phyloP scores from a whole-genome alignment of 2,888 invertebrate species.

The Dendrolimus houi region DNA sequence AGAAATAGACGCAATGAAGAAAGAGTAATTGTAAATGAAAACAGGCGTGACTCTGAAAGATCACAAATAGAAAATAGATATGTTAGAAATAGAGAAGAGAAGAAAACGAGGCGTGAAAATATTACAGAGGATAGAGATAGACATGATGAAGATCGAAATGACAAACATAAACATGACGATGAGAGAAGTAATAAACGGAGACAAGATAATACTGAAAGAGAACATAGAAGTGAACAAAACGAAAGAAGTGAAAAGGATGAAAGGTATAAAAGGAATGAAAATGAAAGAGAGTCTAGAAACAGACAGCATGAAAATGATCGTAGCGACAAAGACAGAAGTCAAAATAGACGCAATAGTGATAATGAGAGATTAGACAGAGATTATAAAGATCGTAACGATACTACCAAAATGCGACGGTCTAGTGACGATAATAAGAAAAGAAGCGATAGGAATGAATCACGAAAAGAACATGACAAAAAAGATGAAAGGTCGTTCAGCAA shows the following conservation, averaged over 20 bases:
- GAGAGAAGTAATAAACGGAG: constrained; percentile 2
- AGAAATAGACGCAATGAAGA: constrained; percentile 11
- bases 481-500: neutral
- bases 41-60: constrained; percentile 4
- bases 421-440: constrained; percentile 11
- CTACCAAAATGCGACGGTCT: neutral
- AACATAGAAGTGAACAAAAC: constrained; percentile 13
- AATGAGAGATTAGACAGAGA: constrained; percentile 12
- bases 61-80: constrained; percentile 10
- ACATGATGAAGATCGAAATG: constrained; percentile 6
- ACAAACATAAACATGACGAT: constrained; percentile 6
- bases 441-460: constrained; percentile 4
- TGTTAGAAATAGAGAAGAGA: constrained; percentile 11
- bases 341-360: constrained; percentile 10
- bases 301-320: constrained; percentile 10
- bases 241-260: constrained; percentile 8
- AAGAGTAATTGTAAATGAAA: constrained; percentile 10
- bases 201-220: neutral
- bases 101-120: constrained; percentile 11
- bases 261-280: constrained; percentile 5
- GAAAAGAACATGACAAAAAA: neutral
- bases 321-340: constrained; percentile 12
- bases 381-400: neutral
- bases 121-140: constrained; percentile 8
- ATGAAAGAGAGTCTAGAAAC: neutral